Evolutionary conservation across 2,113 vertebrate genomes (phyloP), one percentile per base, ranked within the genome.

Genomic region (Spea bombifrons): DNA sequence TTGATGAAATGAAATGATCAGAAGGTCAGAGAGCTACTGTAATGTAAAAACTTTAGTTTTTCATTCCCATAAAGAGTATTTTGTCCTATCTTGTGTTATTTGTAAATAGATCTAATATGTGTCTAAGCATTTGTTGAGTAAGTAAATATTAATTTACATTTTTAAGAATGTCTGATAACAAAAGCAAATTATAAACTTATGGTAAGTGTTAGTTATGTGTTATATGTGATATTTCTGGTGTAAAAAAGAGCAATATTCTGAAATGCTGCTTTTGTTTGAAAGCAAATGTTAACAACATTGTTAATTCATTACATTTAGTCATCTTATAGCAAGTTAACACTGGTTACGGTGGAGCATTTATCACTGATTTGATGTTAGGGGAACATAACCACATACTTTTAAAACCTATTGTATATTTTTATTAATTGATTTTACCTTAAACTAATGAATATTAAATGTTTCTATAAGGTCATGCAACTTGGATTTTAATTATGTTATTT

Each of bases 261-360:
- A 79, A 79, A 79, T 79, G 77, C 77, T 79, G 77, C 77, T 79
- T 79, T 78, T 78, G 76, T 78, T 87, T 81, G 85, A 88, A 86
- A 88, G 84, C 86, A 91, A 89, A 87, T 84, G 91, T 89, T 91
- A 91, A 87, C 91, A 92, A 94, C 91, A 94, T 94, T 91, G 92
- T 86, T 85, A 89, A 86, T 89, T 86, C 48, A 86, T 86, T 86
- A 85, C 64, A 79, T 73, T 73, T 10, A 72, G 59, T 72, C 59
- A 71, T 49, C 48, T 46, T 52, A 53, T 47, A 12, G 47, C 65
- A 63, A 49, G 44, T 77, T 48, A 71, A 15, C 75, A 63, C 48
- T 49, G 64, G 71, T 46, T 49, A 71, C 9, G 17, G 8, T 43
- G 8, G 55, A 71, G 43, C 43, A 66, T 75, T 59, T 15, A 75